Evolutionary conservation across 2,888 invertebrate species (phyloP).

Genomic region (Campaea margaritaria): DNA sequence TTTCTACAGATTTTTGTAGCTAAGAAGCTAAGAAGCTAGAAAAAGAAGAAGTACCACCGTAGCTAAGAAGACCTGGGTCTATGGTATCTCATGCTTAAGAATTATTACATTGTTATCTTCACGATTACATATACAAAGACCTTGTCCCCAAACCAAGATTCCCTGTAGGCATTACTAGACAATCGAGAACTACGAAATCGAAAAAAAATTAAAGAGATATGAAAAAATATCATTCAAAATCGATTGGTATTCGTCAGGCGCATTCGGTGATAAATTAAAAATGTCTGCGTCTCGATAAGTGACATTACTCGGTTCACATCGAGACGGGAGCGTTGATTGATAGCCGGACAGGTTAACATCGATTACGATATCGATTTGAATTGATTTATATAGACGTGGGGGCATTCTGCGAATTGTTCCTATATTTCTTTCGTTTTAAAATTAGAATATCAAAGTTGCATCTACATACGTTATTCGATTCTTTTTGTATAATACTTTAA

Average conservation of each 20-base stretch:
- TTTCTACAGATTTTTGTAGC: no score
- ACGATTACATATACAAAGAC: no score
- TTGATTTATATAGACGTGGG: conserved; percentile 53
- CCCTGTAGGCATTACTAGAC: no score
- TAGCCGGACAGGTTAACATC: conserved; percentile 56
- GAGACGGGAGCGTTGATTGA: conserved; percentile 58
- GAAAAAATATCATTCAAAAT: conserved; percentile 32
- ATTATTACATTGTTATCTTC: no score
- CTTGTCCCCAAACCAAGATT: no score
- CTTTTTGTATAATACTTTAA: no score
- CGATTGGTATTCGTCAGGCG: conserved; percentile 40
- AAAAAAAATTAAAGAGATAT: not conserved
- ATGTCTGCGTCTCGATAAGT: conserved; percentile 64
- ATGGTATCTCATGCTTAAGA: no score
- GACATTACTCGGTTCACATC: conserved; percentile 60
- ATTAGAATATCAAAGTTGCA: no score
- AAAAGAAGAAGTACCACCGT: no score
- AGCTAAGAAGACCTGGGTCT: no score
- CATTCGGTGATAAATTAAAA: conserved; percentile 61
- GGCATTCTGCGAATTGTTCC: conserved; percentile 36
- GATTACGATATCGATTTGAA: conserved; percentile 43
- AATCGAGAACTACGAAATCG: no score
- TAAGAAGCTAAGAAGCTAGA: no score
- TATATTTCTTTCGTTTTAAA: conserved; percentile 3
- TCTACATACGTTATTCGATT: not conserved